Evolutionary conservation across 1,140 invertebrate species (phyloP).

Genomic region (Drosophila equinoxialis): DNA sequence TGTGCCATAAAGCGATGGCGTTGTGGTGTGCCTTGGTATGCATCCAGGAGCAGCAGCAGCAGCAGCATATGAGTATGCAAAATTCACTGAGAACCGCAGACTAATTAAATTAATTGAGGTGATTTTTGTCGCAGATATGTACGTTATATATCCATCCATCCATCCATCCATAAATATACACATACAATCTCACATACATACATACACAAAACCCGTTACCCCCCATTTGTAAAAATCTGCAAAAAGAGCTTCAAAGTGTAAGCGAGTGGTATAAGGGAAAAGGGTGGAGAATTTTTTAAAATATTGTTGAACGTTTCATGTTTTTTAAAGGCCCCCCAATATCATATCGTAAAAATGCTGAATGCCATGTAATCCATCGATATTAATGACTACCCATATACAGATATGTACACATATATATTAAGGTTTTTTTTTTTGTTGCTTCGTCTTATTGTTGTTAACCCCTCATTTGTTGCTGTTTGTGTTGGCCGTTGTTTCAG

Average conservation of each 20-base stretch:
- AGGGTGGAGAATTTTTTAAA: conserved; percentile 39
- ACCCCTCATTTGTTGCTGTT: conserved; percentile 28
- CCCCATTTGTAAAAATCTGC: conserved; percentile 62
- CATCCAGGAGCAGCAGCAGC: neutral
- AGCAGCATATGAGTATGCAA: conserved; percentile 19
- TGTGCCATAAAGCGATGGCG: neutral
- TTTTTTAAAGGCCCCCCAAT: conserved; percentile 52
- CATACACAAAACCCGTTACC: conserved; percentile 32
- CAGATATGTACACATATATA: neutral
- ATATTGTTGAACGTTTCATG: conserved; percentile 26
- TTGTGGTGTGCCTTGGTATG: neutral
- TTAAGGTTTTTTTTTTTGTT: conserved; percentile 11
- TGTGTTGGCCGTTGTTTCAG: conserved; percentile 33
- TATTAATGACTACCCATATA: conserved; percentile 76
- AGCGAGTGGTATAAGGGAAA: neutral
- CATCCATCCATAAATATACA: neutral
- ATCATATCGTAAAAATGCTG: conserved; percentile 67
- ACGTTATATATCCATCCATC: conserved; percentile 10
- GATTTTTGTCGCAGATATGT: conserved; percentile 71
- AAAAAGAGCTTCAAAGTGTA: neutral
- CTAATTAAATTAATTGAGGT: conserved; percentile 81
- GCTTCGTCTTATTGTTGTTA: conserved; percentile 18
- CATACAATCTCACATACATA: neutral
- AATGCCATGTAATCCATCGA: conserved; percentile 75
- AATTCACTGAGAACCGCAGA: conserved; percentile 67